Conservation (phyloP, 2,888 invertebrate genomes). For the Nematopogon swammerdamellus region DNA sequence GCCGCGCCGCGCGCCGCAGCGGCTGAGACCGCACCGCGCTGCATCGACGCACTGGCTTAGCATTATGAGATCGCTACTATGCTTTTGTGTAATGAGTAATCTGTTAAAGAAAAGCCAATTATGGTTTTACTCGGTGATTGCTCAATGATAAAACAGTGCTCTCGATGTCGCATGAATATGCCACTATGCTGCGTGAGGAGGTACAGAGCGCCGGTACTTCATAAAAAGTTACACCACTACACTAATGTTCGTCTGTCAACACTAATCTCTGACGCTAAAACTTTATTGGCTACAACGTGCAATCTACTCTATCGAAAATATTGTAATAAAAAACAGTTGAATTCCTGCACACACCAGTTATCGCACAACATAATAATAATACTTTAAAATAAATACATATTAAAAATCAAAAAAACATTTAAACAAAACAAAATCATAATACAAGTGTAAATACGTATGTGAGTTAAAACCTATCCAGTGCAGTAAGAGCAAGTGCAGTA, state of each 20-base stretch:
- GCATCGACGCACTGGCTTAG: slow-evolving; percentile 10
- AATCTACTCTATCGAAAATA: too few species aligned
- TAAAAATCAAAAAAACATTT: not conserved
- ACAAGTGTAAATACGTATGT: not conserved
- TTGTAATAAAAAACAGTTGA: too few species aligned
- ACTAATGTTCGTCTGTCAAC: too few species aligned
- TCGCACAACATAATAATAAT: not conserved
- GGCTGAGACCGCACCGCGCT: slow-evolving; percentile 3
- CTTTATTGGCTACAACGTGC: too few species aligned
- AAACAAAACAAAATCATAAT: not conserved
- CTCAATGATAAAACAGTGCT: slow-evolving; percentile 1
- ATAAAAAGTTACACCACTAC: not conserved
- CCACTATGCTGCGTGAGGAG: not conserved
- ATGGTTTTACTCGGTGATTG: not conserved
- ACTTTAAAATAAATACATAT: not conserved
- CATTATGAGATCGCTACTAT: slow-evolving; percentile 7
- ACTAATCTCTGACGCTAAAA: too few species aligned
- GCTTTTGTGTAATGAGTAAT: not conserved
- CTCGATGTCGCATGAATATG: not conserved
- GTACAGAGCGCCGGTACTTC: not conserved
- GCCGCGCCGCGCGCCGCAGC: not conserved
- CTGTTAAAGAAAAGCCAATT: not conserved
- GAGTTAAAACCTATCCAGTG: too few species aligned
- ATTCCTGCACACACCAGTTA: too few species aligned
- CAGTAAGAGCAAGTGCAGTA: not conserved